A percentile compares a stretch with the other conserved stretches of the same genome.
Conservation (phyloP, 2,797 vertebrate genomes). For the Sebastiscus albofasciatus region DNA sequence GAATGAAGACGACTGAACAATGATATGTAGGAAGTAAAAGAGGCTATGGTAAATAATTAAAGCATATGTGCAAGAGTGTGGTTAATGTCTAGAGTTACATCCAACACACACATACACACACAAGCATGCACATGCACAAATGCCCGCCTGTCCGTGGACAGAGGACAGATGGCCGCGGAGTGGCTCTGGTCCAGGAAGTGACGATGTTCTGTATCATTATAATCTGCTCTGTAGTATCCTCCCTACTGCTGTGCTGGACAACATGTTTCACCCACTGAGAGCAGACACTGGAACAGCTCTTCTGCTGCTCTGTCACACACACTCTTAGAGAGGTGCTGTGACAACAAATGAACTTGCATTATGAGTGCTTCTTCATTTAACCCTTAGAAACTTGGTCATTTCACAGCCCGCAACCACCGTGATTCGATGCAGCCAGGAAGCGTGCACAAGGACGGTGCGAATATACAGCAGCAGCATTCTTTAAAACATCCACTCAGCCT, state of each 20-base stretch:
- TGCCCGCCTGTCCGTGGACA: conserved; percentile 72
- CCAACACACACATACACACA: conserved; percentile 15
- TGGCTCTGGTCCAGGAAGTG: conserved; percentile 81
- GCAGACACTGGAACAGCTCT: conserved; percentile 68
- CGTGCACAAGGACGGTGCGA: neutral
- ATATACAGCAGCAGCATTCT: neutral
- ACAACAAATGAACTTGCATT: conserved; percentile 36
- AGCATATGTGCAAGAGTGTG: conserved; percentile 51
- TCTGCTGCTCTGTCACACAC: conserved; percentile 60
- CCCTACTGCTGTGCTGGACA: conserved; percentile 80
- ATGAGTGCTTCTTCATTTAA: conserved; percentile 22
- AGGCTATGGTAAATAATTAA: conserved; percentile 9
- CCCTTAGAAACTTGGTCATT: neutral
- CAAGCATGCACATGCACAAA: conserved; percentile 40
- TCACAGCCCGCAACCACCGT: neutral
- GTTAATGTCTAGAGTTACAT: conserved; percentile 59
- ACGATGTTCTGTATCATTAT: conserved; percentile 81
- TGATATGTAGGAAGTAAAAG: conserved; percentile 10
- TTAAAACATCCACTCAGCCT: neutral
- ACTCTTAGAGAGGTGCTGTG: conserved; percentile 39
- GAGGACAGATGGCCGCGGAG: conserved; percentile 81
- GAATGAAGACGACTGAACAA: conserved; percentile 15
- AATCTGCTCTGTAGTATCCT: conserved; percentile 81
- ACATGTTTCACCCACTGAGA: conserved; percentile 82
- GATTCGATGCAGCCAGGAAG: neutral